Base-by-base conservation (phyloP, 1,140 invertebrate species). In the Physella acuta region DNA sequence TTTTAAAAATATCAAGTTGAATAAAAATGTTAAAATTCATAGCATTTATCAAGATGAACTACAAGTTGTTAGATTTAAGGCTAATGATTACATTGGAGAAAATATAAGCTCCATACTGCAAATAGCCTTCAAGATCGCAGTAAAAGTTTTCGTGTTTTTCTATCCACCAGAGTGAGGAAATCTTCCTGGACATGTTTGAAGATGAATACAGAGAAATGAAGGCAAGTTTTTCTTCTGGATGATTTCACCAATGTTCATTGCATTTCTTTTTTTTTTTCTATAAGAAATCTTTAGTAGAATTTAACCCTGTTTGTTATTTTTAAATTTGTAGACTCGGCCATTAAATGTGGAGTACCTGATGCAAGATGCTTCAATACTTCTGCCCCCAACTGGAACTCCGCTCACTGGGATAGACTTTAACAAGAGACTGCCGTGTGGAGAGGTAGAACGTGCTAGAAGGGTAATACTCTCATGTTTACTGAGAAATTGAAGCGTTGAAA, bases 151-250 rank as follows among this genome's bases (percentile, higher is more conserved):
- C 33, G 26, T n/a, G 31, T 36, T 51, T 8, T 20, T 51, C 67
- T 76, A 65, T 73, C 62, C 78, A 84, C 62, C 79, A 91, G 90
- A 95, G 93, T 79, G 96, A 99, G 88, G 96, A 99, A 80, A 95
- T 99, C 74, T 99, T 99, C 87, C 86, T 99, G 36, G 97, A 99
- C 82, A 94, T 99, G 89, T 99, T 99, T 86, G 97, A 99, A 86
- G 95, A 98, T 84, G 97, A 99, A 88, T 93, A 88, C 85, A 93
- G 92, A 80, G 94, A 97, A 84, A 93, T 98, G 89, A 86, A 80
- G 75, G 87, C 82, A 73, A 77, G 72, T 49, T 17, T 3, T 44
- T 44, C 20, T n/a, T n/a, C n/a, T n/a, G n/a, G n/a, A n/a, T n/a
- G n/a, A n/a, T n/a, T n/a, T n/a, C n/a, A n/a, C n/a, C n/a, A n/a